Base-by-base conservation (phyloP, 2,888 invertebrate genomes). In the Stenolophus ochropezus region DNA sequence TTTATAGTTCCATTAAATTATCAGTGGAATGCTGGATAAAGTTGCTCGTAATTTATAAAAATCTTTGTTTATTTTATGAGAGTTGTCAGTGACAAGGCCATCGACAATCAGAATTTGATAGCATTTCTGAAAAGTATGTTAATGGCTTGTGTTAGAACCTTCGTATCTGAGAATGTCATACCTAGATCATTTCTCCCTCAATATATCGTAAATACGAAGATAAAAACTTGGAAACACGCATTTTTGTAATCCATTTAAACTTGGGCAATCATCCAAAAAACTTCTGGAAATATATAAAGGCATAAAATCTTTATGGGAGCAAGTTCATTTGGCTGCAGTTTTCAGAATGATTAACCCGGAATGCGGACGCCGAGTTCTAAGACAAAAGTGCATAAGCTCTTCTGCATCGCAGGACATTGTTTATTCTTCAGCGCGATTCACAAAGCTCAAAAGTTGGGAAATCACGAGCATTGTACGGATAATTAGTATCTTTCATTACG, bases 191-290 rank as follows among this genome's bases (percentile, higher is more conserved):
- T 23, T 33, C 33, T 69, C 18, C 16, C 14, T 69, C 65, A 27
- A 69, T 69, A 61, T 18, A 69, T 69, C 65, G 65, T 69, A 69
- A 69, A 69, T 69, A 33, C 33, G 27, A 14, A 16, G 65, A 69
- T 69, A 69, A 69, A 69, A 69, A 69, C 8, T 69, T 69, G 65
- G 65, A 20, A 61, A 69, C 65, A 69, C 49, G 33, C 61, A 69
- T 69, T 69, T 69, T 69, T 69, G 69, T 79, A 79, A 71, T 79
- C 71, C 79, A 79, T 79, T 79, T 79, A 69, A 79, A 79, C 53
- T 69, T 79, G 79, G 79, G 79, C 79, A 79, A 53, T 71, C 79
- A 79, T 79, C 79, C 79, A 79, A 71, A 71, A 79, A 79, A 71
- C 71, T 79, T 79, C 51, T 27, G 27, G 49, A 71, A 53, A 79